These are phyloP conservation scores for Bellardia pandia DNA, from an alignment of 2,888 invertebrate genomes.

Conservation along the genomic window DNA sequence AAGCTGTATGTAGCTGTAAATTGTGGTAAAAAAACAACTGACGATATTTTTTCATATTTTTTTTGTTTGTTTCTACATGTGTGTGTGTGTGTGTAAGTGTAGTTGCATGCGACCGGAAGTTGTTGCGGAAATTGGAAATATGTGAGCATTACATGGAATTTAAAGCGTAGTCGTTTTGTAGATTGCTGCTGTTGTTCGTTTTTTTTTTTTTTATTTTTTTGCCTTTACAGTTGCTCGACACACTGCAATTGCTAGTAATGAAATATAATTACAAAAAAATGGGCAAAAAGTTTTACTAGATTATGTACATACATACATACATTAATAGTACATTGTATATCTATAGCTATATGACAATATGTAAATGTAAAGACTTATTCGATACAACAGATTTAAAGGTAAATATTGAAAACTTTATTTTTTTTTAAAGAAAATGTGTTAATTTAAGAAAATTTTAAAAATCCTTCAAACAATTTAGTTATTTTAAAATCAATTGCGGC, in stretches of 20 bases:
- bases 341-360: no score
- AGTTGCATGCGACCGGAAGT: constrained; percentile 73
- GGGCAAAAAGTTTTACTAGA: no score
- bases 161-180: constrained; percentile 38
- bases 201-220: no score
- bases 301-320: no score
- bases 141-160: constrained; percentile 70
- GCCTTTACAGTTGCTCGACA: background rate
- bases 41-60: constrained; percentile 3
- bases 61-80: background rate
- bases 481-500: no score
- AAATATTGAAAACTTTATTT: no score
- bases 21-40: constrained; percentile 31
- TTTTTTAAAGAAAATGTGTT: no score
- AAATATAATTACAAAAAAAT: constrained; percentile 36
- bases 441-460: no score
- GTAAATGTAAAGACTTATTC: no score
- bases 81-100: background rate
- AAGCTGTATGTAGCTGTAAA: background rate
- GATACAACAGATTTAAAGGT: no score
- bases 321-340: no score
- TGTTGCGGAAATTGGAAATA: constrained; percentile 80
- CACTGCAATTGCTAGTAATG: constrained; percentile 12
- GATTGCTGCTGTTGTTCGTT: constrained; percentile 22
- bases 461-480: no score